Conservation (phyloP, 2,797 vertebrate species). For the Argentina silus region DNA sequence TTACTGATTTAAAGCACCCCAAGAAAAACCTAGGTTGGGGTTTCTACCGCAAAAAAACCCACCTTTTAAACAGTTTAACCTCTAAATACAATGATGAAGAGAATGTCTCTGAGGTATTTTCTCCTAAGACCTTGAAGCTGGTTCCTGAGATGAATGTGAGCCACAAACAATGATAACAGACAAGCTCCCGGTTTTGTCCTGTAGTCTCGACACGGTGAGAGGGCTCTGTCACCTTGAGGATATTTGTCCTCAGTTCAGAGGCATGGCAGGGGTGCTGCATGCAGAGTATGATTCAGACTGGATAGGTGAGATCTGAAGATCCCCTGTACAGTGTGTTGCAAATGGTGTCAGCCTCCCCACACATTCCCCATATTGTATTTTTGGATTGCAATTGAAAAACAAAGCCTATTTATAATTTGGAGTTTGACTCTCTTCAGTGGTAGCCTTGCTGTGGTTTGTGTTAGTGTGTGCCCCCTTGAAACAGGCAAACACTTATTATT, state of each 20-base stretch:
- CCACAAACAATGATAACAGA: neutral
- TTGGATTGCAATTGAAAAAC: neutral
- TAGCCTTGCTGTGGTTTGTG: neutral
- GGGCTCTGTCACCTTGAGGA: neutral
- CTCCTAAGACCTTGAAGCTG: neutral
- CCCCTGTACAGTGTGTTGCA: neutral
- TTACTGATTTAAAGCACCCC: slow-evolving; percentile 36
- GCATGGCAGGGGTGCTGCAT: neutral
- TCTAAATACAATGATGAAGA: neutral
- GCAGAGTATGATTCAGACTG: neutral
- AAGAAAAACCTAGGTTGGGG: neutral
- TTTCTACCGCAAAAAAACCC: neutral
- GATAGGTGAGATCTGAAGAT: neutral
- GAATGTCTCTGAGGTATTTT: neutral
- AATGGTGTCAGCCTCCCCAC: neutral
- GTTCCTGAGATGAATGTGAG: neutral
- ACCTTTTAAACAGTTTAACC: neutral
- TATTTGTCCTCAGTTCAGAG: neutral
- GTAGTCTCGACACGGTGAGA: neutral
- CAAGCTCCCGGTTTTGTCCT: no score
- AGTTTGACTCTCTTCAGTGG: neutral
- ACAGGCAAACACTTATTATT: neutral
- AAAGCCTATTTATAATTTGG: no score
- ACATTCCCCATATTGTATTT: neutral
- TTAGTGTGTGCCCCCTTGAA: neutral